A percentile compares a stretch with the other conserved stretches of the same genome.
Conservation (phyloP, 2,797 vertebrate species). For the Anabacerthia variegaticeps region DNA sequence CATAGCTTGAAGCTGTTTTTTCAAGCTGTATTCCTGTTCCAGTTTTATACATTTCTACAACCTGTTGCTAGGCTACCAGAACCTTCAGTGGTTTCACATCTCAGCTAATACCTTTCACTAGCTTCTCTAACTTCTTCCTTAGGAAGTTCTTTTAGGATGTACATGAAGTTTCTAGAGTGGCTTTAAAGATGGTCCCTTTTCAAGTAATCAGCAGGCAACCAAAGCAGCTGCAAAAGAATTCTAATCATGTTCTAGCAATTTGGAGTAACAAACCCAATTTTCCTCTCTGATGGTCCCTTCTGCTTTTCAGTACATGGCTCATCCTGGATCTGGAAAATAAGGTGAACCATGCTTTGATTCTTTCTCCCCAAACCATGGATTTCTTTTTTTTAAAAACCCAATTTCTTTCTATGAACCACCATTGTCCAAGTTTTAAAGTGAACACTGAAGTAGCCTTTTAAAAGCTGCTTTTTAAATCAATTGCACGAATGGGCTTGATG, state of each 20-base stretch:
- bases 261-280: background rate
- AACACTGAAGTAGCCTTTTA: background rate
- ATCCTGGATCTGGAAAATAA: background rate
- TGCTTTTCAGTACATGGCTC: background rate
- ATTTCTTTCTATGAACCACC: background rate
- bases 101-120: background rate
- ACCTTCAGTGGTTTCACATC: constrained; percentile 7
- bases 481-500: background rate
- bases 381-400: background rate
- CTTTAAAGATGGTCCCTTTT: constrained; percentile 19
- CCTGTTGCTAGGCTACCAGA: constrained; percentile 59
- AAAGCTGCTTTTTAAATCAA: background rate
- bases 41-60: background rate
- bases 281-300: background rate
- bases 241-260: background rate
- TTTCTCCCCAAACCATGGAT: background rate
- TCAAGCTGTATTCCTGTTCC: constrained; percentile 8
- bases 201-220: background rate
- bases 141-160: constrained; percentile 40
- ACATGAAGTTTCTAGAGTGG: constrained; percentile 31
- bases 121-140: constrained; percentile 10
- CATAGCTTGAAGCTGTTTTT: constrained; percentile 22
- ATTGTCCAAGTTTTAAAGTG: background rate
- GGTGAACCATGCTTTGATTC: background rate
- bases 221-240: background rate